These are phyloP conservation scores for Formicarius rufipectus DNA, from an alignment of 2,113 vertebrate genomes.

Conservation along the genomic window DNA sequence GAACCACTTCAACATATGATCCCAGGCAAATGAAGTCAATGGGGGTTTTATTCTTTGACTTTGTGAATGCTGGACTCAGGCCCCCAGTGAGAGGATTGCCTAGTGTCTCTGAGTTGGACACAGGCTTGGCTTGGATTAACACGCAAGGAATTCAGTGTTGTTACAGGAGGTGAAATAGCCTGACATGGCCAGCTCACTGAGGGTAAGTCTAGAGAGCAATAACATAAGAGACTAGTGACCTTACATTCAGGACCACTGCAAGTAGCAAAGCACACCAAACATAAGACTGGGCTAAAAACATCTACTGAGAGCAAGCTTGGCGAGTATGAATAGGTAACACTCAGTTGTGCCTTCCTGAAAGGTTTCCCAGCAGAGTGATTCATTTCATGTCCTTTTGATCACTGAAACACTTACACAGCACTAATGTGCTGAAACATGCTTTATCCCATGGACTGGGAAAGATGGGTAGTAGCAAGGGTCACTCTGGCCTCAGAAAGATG, in stretches of 20 bases:
- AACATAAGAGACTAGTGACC: not conserved
- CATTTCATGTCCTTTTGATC: not conserved
- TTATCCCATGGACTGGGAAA: not conserved
- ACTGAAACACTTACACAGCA: not conserved
- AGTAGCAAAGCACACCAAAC: not conserved
- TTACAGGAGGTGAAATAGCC: not conserved
- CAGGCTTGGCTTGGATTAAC: not conserved
- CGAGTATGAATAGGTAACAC: not conserved
- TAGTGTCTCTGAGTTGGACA: not conserved
- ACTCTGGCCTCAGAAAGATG: not conserved
- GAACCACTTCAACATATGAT: not conserved
- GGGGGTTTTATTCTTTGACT: not conserved
- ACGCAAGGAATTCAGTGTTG: not conserved
- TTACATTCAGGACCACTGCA: not conserved
- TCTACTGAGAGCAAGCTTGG: rapidly evolving
- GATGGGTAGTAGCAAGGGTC: rapidly evolving
- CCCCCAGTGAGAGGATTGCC: not conserved
- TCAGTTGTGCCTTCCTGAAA: not conserved
- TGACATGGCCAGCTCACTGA: not conserved
- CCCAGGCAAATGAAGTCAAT: not conserved
- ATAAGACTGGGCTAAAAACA: not conserved
- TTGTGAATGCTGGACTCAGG: not conserved
- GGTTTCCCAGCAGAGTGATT: not conserved
- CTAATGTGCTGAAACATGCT: not conserved
- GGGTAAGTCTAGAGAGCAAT: not conserved